Base-by-base conservation (phyloP, 1,140 invertebrate species). In the Zaprionus kolodkinae region DNA sequence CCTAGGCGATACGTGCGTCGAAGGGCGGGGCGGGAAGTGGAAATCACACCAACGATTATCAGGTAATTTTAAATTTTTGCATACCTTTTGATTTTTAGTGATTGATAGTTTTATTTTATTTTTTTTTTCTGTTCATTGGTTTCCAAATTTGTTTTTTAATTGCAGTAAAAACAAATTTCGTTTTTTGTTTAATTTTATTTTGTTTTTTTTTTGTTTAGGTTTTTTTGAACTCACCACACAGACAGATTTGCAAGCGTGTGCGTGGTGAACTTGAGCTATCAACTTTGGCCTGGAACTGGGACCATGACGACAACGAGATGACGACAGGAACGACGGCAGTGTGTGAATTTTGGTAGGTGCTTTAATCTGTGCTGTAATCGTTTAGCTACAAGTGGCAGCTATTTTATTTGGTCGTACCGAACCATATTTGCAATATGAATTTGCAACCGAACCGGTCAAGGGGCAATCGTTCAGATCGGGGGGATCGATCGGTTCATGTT, bases 31-130 rank as follows among this genome's bases (percentile, higher is more conserved):
- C 84, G 85, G 85, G 85, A 89, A 85, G 76, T 84, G 85, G 76
- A 89, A 90, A 90, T 90, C 87, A 91, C 86, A 90, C 82, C 81
- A 86, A 86, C 79, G 77, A 86, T 85, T 79, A 90, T 91, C 79
- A 90, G 73, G 72, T 79, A 85, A 79, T 72, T 79, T 83, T 74
- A 66, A 73, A 62, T 68, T 80, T 80, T 82, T 75, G 72, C 43
- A 75, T 88, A 90, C 81, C 72, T 79, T 79, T 83, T 64, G 60
- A 78, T 78, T 70, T 65, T 81, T 81, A 69, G 62, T 72, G 62
- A 72, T 59, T 71, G 27, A 36, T 59, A 67, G 45, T 60, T 45
- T 56, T 71, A 67, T 74, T 36, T 25, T 54, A 65, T 59, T 30
- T 50, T 74, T 76, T 48, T 78, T 74, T 76, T 48, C 73, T 72